Base-by-base conservation (phyloP, 2,113 vertebrate species). In the Solea solea region DNA sequence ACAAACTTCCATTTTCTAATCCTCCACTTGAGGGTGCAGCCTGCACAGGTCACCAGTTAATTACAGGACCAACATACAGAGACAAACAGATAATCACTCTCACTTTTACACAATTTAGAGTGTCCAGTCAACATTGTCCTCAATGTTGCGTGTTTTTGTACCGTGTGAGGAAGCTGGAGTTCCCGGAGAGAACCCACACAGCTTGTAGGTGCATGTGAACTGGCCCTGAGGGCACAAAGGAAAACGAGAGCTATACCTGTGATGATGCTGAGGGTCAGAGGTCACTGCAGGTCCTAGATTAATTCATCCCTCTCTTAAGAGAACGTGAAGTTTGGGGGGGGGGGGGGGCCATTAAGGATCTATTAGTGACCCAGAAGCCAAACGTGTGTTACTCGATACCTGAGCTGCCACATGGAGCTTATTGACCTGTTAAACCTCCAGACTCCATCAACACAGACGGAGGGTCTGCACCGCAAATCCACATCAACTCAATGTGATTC, bases 371-470 rank as follows among this genome's bases (percentile, higher is more conserved):
- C 73, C 74, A 65, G 66, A 81, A 81, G 72, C 74, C 75, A 78
- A 78, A 83, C 75, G 54, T 65, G 66, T 69, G 85, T 87, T 83
- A 90, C 59, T 46, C 9, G 63, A 88, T 52, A 70, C 83, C 42
- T 21, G 21, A 68, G 42, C 16, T 5, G 39, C 62, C 80, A 85
- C 74, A 75, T 76, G 77, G 81, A 84, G 78, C 55, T 73, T 28
- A 59, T 87, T 69, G 73, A 80, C 69, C 74, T 56, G 61, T 40
- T 71, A 45, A 40, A 39, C 61, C 53, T 59, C 13, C 34, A 34
- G 34, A 1, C 34, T 34, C 34, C 25, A 8, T 50, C 49, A 5
- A 12, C 7, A 15, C 14, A 8, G 49, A 16, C 8, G 14, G 2
- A 12, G 14, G 5, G 15, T 8, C 45, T 48, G 49, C 49, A 4